A percentile compares a stretch with the other conserved stretches of the same genome.
Evolutionary conservation across 2,797 vertebrate genomes (phyloP).

Genomic region (Cebuella pygmaea): DNA sequence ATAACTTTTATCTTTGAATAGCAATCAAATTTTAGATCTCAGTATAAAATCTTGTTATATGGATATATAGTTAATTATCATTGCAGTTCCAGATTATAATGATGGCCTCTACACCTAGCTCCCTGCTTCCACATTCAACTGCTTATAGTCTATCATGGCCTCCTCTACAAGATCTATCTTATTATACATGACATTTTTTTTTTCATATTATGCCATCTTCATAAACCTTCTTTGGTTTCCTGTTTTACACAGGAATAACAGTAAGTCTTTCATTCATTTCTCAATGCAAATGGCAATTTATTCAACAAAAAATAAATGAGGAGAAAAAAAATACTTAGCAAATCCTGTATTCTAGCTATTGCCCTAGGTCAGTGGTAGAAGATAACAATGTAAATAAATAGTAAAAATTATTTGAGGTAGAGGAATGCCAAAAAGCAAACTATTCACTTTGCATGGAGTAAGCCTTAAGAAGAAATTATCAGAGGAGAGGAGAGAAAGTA

Average conservation of each 20-base stretch:
- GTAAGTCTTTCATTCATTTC: neutral
- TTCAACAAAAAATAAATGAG: neutral
- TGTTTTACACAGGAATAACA: neutral
- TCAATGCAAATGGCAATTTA: neutral
- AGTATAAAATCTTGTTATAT: neutral
- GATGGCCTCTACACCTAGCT: neutral
- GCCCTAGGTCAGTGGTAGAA: neutral
- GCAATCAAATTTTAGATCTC: neutral
- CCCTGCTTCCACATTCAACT: neutral
- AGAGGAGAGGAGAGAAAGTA: neutral
- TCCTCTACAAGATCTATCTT: neutral
- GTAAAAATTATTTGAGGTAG: neutral
- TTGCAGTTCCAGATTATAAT: neutral
- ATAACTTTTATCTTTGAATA: neutral
- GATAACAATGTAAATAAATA: neutral
- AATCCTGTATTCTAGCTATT: neutral
- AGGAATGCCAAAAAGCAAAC: neutral
- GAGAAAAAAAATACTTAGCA: neutral
- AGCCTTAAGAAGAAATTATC: neutral
- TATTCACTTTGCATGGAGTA: neutral
- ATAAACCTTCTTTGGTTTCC: neutral
- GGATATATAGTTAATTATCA: neutral
- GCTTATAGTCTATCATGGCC: neutral
- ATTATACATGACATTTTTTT: neutral
- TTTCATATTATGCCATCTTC: neutral